Evolutionary conservation across 1,140 invertebrate species (phyloP), one percentile per base, ranked within the genome.

Genomic region (Euschistus heros): DNA sequence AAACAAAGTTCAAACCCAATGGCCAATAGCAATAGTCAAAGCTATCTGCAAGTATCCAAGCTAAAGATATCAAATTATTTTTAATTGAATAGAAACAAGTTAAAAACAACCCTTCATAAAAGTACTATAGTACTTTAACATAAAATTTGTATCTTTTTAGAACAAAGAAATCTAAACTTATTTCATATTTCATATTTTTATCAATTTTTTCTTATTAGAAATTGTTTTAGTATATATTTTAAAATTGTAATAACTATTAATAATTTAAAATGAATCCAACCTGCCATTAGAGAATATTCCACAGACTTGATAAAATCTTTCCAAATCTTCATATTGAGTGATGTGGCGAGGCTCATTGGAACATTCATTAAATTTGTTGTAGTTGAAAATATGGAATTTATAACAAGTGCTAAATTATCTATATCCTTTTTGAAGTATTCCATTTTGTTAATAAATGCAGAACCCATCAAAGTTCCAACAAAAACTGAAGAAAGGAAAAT

Each of bases 341-440:
- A 75, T 68, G 81, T 79, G 14, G 87, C 88, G 37, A 86, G 72
- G 55, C 79, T 77, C 0, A 85, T 78, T 3, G 90, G 86, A 18
- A 91, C 70, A 14, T 84, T 75, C 62, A 84, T 83, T 65, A 94
- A 75, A 60, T 80, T 79, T 0, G 84, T 81, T 62, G 85, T 87
- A 22, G 84, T 82, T 68, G 82, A 73, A 74, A 93, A 92, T 54
- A 94, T 84, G 65, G 82, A 79, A 67, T 87, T 83, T 6, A 92
- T 80, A 33, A 78, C 80, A 22, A 76, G 69, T 0, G 88, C 80
- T 69, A 92, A 83, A 33, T 77, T 71, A 50, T 76, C 72, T 7
- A 83, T 69, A 33, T 74, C 73, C 59, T 73, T 70, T 37, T 77
- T 75, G 66, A 79, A 76, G 59, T 67, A 66, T 18, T 27, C 69